These are phyloP conservation scores for Cichladusa arquata DNA, from an alignment of 2,113 vertebrate species.

Conservation along the genomic window DNA sequence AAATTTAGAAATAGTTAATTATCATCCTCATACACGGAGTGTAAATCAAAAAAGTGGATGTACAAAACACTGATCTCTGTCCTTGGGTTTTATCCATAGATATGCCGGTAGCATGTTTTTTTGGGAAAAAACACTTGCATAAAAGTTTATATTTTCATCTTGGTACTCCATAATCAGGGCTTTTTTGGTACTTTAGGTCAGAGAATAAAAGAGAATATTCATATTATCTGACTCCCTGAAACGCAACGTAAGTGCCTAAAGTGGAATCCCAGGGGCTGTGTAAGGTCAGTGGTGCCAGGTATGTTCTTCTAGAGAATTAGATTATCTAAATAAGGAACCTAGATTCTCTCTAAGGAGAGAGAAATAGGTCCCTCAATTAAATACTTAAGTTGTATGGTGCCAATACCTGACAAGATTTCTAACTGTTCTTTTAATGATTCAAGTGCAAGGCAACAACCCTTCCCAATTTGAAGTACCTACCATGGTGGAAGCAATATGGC, in stretches of 20 bases:
- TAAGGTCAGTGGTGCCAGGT: background rate
- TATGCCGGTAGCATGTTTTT: background rate
- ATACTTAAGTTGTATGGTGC: background rate
- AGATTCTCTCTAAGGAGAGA: background rate
- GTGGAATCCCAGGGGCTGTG: background rate
- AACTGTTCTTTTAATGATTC: background rate
- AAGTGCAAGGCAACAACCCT: background rate
- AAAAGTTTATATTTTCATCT: background rate
- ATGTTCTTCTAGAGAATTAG: conserved; percentile 2
- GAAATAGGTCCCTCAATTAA: conserved; percentile 25
- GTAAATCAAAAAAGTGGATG: background rate
- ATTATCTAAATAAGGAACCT: conserved; percentile 41
- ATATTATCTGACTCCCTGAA: background rate
- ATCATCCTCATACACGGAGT: background rate
- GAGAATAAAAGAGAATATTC: background rate
- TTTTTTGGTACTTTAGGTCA: background rate
- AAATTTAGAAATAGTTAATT: background rate
- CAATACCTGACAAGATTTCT: background rate
- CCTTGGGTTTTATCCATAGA: fast-evolving
- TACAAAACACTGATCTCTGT: background rate
- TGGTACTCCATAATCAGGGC: fast-evolving
- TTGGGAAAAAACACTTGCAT: background rate
- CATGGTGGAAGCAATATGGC: background rate
- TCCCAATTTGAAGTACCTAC: background rate
- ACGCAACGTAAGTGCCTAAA: background rate